Conservation (phyloP, 2,113 vertebrate genomes). For the Parotia lawesii region DNA sequence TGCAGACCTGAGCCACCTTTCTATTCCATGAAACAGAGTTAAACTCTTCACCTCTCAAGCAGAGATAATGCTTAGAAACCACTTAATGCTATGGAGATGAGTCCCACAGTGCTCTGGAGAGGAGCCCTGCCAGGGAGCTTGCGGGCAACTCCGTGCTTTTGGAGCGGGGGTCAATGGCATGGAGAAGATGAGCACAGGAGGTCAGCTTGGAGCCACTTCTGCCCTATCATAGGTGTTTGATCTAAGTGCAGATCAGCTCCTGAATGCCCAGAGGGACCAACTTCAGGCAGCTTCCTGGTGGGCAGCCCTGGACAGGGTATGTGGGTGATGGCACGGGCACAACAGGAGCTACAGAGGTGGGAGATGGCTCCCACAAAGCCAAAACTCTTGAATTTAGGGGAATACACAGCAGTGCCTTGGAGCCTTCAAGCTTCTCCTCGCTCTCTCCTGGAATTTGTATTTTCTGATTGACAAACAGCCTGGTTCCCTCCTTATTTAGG, state of each 20-base stretch:
- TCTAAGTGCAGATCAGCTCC: background rate
- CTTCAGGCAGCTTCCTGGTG: background rate
- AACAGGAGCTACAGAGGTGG: background rate
- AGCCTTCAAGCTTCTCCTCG: background rate
- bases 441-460: background rate
- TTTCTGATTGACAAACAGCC: background rate
- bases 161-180: fast-evolving
- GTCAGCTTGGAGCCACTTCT: background rate
- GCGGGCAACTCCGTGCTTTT: fast-evolving
- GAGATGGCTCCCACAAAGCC: background rate
- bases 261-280: background rate
- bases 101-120: background rate
- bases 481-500: background rate
- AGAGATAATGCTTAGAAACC: background rate
- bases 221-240: background rate
- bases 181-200: background rate
- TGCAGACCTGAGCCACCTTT: background rate
- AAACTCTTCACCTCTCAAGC: background rate
- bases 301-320: background rate
- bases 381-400: background rate
- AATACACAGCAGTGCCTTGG: background rate
- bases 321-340: background rate
- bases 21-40: background rate
- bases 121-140: background rate
- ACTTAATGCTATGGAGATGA: background rate